phyloP scores from a whole-genome alignment of 2,888 invertebrate genomes.

The Lasioglossum vierecki region DNA sequence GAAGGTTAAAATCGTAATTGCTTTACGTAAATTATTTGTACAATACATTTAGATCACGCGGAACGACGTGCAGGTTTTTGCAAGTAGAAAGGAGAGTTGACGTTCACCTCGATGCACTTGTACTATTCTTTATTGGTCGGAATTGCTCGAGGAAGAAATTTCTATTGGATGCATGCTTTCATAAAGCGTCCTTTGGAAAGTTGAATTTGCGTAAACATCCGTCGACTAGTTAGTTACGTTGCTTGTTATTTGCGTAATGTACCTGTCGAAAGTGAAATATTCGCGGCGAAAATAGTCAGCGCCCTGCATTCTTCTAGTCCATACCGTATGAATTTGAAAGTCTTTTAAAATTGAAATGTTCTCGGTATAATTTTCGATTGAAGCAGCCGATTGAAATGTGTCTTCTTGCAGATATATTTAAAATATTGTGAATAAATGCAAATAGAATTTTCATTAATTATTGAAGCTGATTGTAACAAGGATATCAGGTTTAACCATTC shows the following conservation, averaged over 20 bases:
- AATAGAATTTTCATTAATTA: background rate
- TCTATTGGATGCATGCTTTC: background rate
- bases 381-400: too few relatives aligned
- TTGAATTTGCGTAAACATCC: constrained; percentile 9
- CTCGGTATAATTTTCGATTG: background rate
- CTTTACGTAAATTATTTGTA: background rate
- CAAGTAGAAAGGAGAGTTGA: background rate
- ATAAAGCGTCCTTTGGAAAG: background rate
- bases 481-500: too few relatives aligned
- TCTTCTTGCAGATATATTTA: too few relatives aligned
- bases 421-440: too few relatives aligned
- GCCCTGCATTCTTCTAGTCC: background rate
- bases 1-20: background rate
- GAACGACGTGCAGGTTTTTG: background rate
- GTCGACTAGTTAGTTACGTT: background rate
- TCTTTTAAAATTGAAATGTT: background rate
- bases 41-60: too few relatives aligned
- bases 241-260: background rate
- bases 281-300: background rate
- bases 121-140: background rate
- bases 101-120: too few relatives aligned
- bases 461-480: background rate
- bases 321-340: background rate
- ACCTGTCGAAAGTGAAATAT: background rate
- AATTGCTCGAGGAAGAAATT: background rate